Base-by-base conservation (phyloP, 1,140 invertebrate species). In the Drosophila serrata region DNA sequence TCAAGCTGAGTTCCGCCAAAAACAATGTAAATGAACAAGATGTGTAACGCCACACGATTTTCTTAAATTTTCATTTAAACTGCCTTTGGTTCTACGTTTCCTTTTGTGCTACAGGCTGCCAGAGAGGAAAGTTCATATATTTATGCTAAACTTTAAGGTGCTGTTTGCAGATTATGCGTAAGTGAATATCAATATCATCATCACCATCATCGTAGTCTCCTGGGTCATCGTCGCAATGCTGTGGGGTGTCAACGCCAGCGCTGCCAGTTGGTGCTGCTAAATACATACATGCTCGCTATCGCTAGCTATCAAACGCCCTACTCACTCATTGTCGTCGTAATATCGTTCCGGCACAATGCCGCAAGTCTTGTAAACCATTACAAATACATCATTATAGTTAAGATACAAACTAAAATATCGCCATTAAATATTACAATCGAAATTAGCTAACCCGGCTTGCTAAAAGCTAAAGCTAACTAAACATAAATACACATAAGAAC, bases 301-400 rank as follows among this genome's bases (percentile, higher is more conserved):
- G 33, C 48, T 82, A 79, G 57, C 84, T 79, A 60, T 57, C 49
- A 46, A 75, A 72, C 49, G 68, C 60, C 73, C 64, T 73, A 69
- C 33, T 61, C 62, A 45, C 40, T 37, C 59, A 46, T 59, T 37
- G 12, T 67, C 29, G 37, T 67, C 22, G 31, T 57, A 51, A 51
- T 49, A 49, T 35, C 80, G 72, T 63, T 39, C 69, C 60, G 81
- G 77, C 81, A 84, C 53, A 22, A 8, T 69, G 84, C 85, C 85
- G 63, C 84, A 88, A 88, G 84, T 88, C 84, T 90, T 90, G 85
- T 84, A 90, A 90, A 82, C 49, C 37, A 67, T 90, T 88, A 84
- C 85, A 90, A 87, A 79, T 87, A 79, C 79, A 86, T 60, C 62
- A 53, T 81, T 72, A 78, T 68, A 84, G 63, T 78, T 72, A 61